Evolutionary conservation across 2,888 invertebrate species (phyloP).

Genomic region (Gortyna flavago): DNA sequence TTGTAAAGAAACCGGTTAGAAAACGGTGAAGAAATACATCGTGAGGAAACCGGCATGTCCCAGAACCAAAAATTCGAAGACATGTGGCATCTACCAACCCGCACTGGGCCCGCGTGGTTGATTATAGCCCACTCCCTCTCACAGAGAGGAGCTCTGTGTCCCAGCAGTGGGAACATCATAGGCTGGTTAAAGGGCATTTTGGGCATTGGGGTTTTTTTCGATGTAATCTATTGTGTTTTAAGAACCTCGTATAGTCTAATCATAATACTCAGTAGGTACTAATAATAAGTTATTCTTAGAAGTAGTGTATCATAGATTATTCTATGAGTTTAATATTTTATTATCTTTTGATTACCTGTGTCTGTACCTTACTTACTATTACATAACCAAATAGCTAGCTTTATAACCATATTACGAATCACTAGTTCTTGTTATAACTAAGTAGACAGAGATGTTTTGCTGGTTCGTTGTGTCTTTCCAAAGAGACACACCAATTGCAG

Average conservation of each 20-base stretch:
- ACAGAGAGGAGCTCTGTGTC: not conserved
- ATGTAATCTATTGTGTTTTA: conserved; percentile 32
- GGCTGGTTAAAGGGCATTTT: too few relatives aligned
- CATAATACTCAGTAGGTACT: too few relatives aligned
- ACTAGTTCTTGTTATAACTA: not conserved
- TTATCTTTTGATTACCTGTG: conserved; percentile 37
- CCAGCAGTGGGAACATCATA: not conserved
- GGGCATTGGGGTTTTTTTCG: too few relatives aligned
- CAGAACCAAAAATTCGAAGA: not conserved
- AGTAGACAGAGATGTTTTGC: not conserved
- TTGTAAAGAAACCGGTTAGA: too few relatives aligned
- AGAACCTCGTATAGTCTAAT: conserved; percentile 23
- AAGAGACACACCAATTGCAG: too few relatives aligned
- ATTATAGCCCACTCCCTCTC: not conserved
- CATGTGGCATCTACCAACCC: not conserved
- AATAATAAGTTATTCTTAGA: conserved; percentile 39
- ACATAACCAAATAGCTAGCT: not conserved
- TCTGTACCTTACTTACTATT: not conserved
- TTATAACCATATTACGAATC: not conserved
- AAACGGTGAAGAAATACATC: not conserved
- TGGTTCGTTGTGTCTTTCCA: not conserved
- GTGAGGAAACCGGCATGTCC: not conserved
- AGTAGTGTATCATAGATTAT: conserved; percentile 38
- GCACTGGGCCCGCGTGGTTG: not conserved
- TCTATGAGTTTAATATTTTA: conserved; percentile 34